A percentile compares a stretch with the other conserved stretches of the same genome.
Conservation (phyloP, 2,113 vertebrate genomes). For the Guaruba guarouba region DNA sequence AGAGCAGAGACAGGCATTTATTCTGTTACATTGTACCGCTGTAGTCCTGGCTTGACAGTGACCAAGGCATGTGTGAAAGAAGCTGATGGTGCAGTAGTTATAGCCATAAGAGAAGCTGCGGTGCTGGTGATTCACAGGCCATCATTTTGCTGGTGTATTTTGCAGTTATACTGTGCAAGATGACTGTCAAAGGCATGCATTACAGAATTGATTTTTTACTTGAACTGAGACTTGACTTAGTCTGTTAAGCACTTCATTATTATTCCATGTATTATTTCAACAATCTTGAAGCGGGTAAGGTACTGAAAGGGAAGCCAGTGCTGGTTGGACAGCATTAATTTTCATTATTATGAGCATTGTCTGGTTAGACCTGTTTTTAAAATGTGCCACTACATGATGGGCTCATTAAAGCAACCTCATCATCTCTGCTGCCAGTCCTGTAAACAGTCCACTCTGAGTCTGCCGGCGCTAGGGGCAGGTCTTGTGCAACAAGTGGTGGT, state of each 20-base stretch:
- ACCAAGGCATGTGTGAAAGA: neutral
- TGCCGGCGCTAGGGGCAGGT: neutral
- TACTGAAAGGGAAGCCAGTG: constrained; percentile 25
- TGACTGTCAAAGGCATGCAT: neutral
- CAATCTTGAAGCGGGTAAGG: constrained; percentile 33
- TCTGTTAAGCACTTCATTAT: neutral
- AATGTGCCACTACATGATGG: constrained; percentile 54
- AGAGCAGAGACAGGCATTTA: neutral
- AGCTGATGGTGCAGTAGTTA: fast-evolving
- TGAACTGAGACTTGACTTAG: neutral
- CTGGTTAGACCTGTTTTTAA: constrained; percentile 67
- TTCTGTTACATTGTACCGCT: neutral
- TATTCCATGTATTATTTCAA: neutral
- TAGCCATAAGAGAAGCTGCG: neutral
- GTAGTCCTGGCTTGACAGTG: neutral
- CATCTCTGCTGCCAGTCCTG: neutral
- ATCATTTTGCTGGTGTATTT: neutral
- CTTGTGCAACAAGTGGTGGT: neutral
- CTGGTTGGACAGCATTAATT: constrained; percentile 33
- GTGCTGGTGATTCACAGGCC: neutral
- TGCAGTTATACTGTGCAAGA: neutral
- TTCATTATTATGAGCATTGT: constrained; percentile 20
- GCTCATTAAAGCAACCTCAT: constrained; percentile 24
- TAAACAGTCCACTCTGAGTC: neutral
- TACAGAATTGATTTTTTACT: neutral